Evolutionary conservation across 2,888 invertebrate genomes (phyloP), one percentile per base, ranked within the genome.

Genomic region (Colostygia pectinataria): DNA sequence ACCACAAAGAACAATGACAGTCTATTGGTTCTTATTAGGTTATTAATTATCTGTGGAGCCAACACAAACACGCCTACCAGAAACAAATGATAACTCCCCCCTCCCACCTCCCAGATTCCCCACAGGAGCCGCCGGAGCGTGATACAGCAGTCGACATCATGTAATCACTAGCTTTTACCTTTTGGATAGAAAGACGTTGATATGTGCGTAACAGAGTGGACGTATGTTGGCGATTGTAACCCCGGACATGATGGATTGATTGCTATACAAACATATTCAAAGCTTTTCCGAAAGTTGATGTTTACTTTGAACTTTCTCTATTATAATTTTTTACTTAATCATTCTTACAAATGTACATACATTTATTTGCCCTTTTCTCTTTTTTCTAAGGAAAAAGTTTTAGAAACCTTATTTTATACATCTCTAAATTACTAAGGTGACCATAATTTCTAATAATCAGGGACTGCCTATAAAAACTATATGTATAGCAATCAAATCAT

Each of bases 181-280:
- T 84, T 88, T 88, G 82, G 79, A 74, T 83, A 80, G 79, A 76
- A 59, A 72, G 74, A 79, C 80, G 77, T 82, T 90, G 87, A 89
- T 89, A 88, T 89, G 89, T 89, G 89, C 88, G 88, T 87, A 85
- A 80, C 80, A 77, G 78, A 78, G 88, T 87, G 86, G 88, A 87
- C 80, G 83, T 87, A 51, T 52, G 42, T 85, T 80, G 57, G 20
- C 43, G 45, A 56, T 54, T 60, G 60, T 60, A 60, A 60, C 67
- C n/a, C 27, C 31, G 53, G 49, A 14, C 14, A 12, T 0, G 55
- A 59, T 65, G 73, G 57, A 53, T 78, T 64, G 73, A 71, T 65
- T 78, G 77, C 74, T 74, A 59, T 68, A 63, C 36, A 18, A 23
- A 12, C 23, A 2, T 32, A 9, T 2, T 32, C 4, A 5, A n/a